phyloP scores from a whole-genome alignment of 2,113 vertebrate species.

The Peromyscus californicus region DNA sequence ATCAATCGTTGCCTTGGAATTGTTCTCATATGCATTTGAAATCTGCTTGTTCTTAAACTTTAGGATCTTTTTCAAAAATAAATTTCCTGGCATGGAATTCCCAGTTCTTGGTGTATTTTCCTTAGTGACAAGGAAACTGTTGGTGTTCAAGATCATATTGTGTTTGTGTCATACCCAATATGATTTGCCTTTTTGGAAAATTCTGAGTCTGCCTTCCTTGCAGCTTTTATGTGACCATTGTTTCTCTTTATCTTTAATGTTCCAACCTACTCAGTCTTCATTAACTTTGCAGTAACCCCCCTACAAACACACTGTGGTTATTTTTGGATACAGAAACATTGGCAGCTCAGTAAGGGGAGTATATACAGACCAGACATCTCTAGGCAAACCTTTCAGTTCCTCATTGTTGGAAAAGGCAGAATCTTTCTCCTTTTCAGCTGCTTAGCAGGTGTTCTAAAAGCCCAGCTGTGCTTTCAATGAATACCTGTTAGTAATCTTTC shows the following conservation, averaged over 20 bases:
- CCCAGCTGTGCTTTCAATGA: rapidly evolving
- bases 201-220: neutral
- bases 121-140: neutral
- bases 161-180: neutral
- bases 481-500: neutral
- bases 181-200: neutral
- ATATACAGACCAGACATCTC: neutral
- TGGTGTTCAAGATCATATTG: neutral
- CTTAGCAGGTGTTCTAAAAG: neutral
- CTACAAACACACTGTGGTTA: neutral
- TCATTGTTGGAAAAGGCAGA: neutral
- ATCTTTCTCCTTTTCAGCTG: neutral
- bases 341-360: neutral
- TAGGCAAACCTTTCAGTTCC: neutral
- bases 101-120: neutral
- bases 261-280: neutral
- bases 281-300: neutral
- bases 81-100: neutral
- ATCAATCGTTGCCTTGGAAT: neutral
- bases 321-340: neutral
- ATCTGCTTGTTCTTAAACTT: neutral
- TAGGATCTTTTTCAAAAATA: neutral
- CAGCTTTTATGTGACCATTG: neutral
- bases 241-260: neutral
- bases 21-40: neutral